These are phyloP conservation scores for Carduelis carduelis DNA, from an alignment of 2,797 vertebrate species.

Conservation along the genomic window DNA sequence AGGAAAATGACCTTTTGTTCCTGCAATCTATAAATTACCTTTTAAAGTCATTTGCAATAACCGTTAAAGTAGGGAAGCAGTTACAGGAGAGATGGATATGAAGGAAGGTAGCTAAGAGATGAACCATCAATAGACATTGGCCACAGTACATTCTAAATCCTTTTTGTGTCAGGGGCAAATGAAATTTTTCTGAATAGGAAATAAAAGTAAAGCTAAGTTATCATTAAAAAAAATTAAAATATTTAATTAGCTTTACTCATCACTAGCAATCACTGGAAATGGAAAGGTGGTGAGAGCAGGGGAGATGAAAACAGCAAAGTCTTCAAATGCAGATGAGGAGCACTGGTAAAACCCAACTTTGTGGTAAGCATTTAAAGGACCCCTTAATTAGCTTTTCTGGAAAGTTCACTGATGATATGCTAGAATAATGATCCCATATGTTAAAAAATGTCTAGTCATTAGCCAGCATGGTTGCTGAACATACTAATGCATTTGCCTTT, in stretches of 20 bases:
- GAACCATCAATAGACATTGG: not conserved
- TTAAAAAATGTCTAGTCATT: conserved; percentile 74
- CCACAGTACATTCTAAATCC: not conserved
- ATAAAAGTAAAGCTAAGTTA: conserved; percentile 64
- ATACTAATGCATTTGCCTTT: conserved; percentile 72
- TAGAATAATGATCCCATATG: conserved; percentile 75
- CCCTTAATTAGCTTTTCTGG: conserved; percentile 79
- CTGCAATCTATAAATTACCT: conserved; percentile 46
- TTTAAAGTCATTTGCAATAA: conserved; percentile 54
- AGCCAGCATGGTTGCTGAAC: conserved; percentile 70
- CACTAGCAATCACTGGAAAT: conserved; percentile 59
- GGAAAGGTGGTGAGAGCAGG: conserved; percentile 38
- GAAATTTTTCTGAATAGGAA: conserved; percentile 27
- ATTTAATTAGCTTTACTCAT: conserved; percentile 69
- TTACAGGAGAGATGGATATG: not conserved
- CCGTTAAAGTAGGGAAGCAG: conserved; percentile 31
- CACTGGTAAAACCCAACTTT: conserved; percentile 71
- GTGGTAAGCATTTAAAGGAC: conserved; percentile 74
- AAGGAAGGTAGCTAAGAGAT: not conserved
- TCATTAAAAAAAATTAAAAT: conserved; percentile 60
- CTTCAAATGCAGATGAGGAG: conserved; percentile 62
- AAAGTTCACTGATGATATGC: conserved; percentile 75
- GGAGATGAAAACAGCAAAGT: conserved; percentile 59
- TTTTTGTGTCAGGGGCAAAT: conserved; percentile 25
- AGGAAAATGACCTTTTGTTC: conserved; percentile 14